Conservation (phyloP, 2,797 vertebrate species). For the Aldrovandia affinis region DNA sequence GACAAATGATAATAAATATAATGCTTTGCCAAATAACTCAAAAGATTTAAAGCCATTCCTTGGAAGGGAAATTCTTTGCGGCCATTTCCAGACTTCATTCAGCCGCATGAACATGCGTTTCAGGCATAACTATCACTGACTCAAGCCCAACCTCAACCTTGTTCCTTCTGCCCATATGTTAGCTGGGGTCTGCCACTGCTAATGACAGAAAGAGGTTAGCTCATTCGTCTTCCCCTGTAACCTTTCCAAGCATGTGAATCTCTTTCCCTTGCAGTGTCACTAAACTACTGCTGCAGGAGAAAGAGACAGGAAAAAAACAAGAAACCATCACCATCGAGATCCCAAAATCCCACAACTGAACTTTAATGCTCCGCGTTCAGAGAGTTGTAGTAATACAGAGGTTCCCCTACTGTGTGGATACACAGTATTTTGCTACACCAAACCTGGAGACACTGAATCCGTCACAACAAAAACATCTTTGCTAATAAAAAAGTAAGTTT, state of each 20-base stretch:
- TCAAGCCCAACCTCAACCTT: constrained; percentile 50
- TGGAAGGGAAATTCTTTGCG: not conserved
- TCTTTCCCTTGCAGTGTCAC: constrained; percentile 45
- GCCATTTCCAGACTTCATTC: constrained; percentile 47
- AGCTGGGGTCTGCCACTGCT: constrained; percentile 74
- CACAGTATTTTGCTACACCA: not conserved
- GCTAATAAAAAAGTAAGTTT: not conserved
- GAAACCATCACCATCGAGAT: not conserved
- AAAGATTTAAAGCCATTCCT: no score
- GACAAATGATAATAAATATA: no score
- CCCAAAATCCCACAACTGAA: not conserved
- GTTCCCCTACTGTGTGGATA: not conserved
- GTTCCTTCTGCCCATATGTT: constrained; percentile 61
- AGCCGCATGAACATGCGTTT: constrained; percentile 72
- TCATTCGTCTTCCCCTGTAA: constrained; percentile 80
- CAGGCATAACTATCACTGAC: constrained; percentile 78
- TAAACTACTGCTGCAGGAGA: constrained; percentile 52
- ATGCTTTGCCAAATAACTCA: no score
- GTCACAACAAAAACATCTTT: not conserved
- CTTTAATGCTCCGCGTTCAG: not conserved
- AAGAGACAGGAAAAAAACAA: constrained; percentile 38
- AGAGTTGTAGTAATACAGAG: not conserved
- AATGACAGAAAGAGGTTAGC: constrained; percentile 81
- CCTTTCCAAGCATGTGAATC: constrained; percentile 67
- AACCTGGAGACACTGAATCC: not conserved